These are phyloP conservation scores for Oreochromis tanganicae DNA, from an alignment of 2,113 vertebrate species.

Conservation along the genomic window DNA sequence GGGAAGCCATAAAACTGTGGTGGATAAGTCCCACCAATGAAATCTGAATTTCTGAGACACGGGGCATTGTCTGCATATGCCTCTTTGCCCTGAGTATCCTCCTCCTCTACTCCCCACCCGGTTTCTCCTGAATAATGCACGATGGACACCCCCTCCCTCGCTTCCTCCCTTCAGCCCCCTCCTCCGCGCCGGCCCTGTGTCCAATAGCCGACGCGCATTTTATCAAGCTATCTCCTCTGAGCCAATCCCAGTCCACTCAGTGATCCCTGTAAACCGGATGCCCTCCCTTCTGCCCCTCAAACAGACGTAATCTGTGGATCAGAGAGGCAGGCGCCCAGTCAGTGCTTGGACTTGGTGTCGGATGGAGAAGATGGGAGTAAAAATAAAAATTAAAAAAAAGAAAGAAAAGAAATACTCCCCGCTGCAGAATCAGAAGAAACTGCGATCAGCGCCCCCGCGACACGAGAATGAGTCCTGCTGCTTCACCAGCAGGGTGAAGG, in stretches of 20 bases:
- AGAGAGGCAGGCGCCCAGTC: constrained; percentile 24
- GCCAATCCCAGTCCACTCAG: constrained; percentile 59
- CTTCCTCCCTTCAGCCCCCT: not conserved
- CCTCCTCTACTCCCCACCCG: constrained; percentile 54
- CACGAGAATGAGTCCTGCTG: constrained; percentile 5
- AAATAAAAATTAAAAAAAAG: not conserved
- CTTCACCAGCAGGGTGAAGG: not conserved
- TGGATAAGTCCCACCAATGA: constrained; percentile 25
- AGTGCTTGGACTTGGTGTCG: constrained; percentile 25
- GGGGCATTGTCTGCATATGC: constrained; percentile 56
- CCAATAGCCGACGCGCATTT: constrained; percentile 53
- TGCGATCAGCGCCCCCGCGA: not conserved
- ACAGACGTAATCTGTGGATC: constrained; percentile 54
- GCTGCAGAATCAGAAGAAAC: constrained; percentile 6
- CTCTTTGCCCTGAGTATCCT: constrained; percentile 37
- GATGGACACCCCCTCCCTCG: not conserved
- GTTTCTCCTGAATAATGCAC: constrained; percentile 59
- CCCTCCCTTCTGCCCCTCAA: constrained; percentile 48
- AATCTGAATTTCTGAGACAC: constrained; percentile 36
- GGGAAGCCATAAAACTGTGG: not conserved
- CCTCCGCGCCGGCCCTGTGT: not conserved
- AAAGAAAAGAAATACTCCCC: not conserved
- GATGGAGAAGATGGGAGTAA: constrained; percentile 40
- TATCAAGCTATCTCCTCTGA: constrained; percentile 55
- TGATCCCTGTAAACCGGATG: constrained; percentile 54